Evolutionary conservation across 1,140 invertebrate species (phyloP).

Genomic region (Drosophila obscura): DNA sequence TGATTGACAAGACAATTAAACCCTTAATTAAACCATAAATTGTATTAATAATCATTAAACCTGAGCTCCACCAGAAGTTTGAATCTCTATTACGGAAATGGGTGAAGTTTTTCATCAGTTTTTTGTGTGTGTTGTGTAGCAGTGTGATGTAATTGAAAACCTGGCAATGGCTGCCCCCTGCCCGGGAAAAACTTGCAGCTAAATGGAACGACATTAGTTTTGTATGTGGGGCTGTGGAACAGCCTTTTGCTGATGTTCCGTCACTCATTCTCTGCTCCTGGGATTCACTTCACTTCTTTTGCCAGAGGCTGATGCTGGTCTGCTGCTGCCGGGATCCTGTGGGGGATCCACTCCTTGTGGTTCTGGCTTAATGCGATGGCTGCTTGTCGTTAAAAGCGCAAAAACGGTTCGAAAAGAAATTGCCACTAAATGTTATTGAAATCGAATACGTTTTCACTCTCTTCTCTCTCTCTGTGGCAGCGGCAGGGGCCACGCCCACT

Average conservation of each 20-base stretch:
- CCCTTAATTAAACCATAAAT: no score
- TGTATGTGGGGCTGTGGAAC: constrained; percentile 26
- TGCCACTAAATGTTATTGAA: constrained; percentile 79
- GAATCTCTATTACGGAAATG: no score
- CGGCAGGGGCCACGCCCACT: constrained; percentile 1
- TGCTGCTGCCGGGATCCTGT: not conserved
- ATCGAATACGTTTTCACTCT: constrained; percentile 59
- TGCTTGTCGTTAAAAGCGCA: constrained; percentile 65
- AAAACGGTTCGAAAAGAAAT: constrained; percentile 57
- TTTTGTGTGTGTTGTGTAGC: not conserved
- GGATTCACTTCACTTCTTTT: constrained; percentile 20
- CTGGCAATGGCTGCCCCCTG: not conserved
- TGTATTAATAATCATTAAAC: no score
- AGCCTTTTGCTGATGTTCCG: not conserved
- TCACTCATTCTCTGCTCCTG: constrained; percentile 6
- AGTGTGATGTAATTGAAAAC: constrained; percentile 53
- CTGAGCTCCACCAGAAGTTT: no score
- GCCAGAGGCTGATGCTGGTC: not conserved
- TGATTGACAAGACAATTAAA: no score
- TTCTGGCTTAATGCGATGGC: constrained; percentile 50
- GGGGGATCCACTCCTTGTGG: constrained; percentile 9
- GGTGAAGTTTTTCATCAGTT: not conserved
- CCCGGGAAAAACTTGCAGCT: constrained; percentile 18
- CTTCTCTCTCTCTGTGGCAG: constrained; percentile 1
- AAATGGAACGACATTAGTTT: constrained; percentile 67